A percentile compares a stretch with the other conserved stretches of the same genome.
Evolutionary conservation across 2,888 invertebrate species (phyloP).

Genomic region (Rhagophthalmus giganteus): DNA sequence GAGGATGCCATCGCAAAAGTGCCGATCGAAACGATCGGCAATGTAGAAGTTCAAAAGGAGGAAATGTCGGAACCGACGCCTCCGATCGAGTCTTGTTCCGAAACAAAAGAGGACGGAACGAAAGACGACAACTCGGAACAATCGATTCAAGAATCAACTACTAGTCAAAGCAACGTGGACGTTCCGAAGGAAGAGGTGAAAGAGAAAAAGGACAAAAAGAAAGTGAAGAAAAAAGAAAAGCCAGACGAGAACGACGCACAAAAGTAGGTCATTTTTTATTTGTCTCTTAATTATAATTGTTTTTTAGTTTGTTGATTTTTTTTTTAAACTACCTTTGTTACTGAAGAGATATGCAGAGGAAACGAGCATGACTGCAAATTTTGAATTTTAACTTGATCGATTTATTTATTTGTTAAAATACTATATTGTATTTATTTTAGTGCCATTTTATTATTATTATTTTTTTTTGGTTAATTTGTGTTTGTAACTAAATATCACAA

Average conservation of each 20-base stretch:
- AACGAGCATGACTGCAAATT: background rate
- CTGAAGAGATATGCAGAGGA: background rate
- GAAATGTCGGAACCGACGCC: conserved; percentile 3
- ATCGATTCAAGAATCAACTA: conserved; percentile 10
- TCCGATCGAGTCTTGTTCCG: background rate
- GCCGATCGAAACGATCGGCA: background rate
- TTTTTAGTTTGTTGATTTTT: conserved; percentile 3
- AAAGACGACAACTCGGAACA: background rate
- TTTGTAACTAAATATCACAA: background rate
- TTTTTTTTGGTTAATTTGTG: conserved; percentile 1
- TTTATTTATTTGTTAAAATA: conserved; percentile 4
- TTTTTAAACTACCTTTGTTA: conserved; percentile 1
- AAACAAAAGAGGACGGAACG: background rate
- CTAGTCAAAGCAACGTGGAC: background rate
- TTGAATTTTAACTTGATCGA: background rate
- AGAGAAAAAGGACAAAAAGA: conserved; percentile 52
- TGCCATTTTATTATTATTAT: conserved; percentile 7
- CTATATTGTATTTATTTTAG: conserved; percentile 1
- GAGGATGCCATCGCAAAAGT: background rate
- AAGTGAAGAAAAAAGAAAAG: conserved; percentile 35
- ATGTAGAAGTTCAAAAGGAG: background rate
- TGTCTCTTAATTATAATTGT: background rate
- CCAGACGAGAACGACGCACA: too few species aligned
- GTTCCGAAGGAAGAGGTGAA: conserved; percentile 35
- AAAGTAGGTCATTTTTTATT: background rate